Percentiles rank a stretch among this genome's conserved stretches.
Evolutionary conservation across 2,888 invertebrate species (phyloP).

Genomic region (Drosophila robusta): DNA sequence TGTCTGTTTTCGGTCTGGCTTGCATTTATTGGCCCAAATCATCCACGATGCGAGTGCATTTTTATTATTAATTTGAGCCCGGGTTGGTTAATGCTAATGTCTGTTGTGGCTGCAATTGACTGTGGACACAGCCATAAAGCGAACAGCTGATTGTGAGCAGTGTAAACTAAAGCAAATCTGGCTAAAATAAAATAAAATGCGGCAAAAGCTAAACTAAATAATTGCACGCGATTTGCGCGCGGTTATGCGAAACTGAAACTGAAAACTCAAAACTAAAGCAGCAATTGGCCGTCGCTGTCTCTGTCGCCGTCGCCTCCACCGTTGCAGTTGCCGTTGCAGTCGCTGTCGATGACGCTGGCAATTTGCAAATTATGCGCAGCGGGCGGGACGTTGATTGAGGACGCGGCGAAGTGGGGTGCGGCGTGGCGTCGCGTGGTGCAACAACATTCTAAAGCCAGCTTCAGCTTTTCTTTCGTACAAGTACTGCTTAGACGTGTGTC

Average conservation of each 20-base stretch:
- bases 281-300: conserved; percentile 25
- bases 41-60: conserved; percentile 64
- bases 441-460: conserved; percentile 73
- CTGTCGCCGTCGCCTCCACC: conserved; percentile 21
- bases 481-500: conserved; percentile 2
- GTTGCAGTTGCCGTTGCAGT: conserved; percentile 25
- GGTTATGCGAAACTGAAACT: conserved; percentile 57
- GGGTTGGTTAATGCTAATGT: conserved; percentile 56
- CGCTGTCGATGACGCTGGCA: conserved; percentile 58
- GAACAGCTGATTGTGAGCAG: conserved; percentile 63
- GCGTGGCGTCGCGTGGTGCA: conserved; percentile 56
- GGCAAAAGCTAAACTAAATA: conserved; percentile 68
- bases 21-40: conserved; percentile 69
- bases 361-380: conserved; percentile 76
- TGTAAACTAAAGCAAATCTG: conserved; percentile 38
- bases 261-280: conserved; percentile 23
- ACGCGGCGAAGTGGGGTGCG: conserved; percentile 16
- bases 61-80: conserved; percentile 59
- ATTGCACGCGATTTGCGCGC: conserved; percentile 79
- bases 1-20: conserved; percentile 29
- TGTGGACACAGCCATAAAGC: conserved; percentile 49
- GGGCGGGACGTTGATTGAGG: conserved; percentile 58
- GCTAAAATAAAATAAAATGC: conserved; percentile 51
- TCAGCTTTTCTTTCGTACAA: conserved; percentile 59
- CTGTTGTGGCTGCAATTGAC: conserved; percentile 52